These are phyloP conservation scores for Stomatorhinus ivindoensis DNA, from an alignment of 2,113 vertebrate genomes.

Conservation along the genomic window DNA sequence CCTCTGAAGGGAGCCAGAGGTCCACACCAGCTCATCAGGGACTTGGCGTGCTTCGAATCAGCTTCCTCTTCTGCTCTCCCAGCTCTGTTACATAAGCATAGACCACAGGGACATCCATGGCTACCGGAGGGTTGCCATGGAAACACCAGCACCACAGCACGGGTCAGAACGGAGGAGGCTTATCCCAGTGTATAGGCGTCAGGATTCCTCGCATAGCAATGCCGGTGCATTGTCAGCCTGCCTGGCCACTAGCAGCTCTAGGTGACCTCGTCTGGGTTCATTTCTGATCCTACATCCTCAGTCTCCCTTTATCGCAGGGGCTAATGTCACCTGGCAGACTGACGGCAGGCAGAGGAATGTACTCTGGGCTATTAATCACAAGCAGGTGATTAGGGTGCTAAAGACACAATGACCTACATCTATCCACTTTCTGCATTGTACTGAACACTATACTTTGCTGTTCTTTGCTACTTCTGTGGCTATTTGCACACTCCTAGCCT, in stretches of 20 bases:
- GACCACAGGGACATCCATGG: conserved; percentile 7
- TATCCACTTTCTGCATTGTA: not conserved
- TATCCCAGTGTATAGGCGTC: not conserved
- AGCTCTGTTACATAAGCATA: conserved; percentile 6
- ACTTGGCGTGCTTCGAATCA: not conserved
- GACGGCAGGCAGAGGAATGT: not conserved
- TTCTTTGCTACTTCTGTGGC: not conserved
- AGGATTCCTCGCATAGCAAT: not conserved
- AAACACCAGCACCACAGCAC: conserved; percentile 4
- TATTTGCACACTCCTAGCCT: not conserved
- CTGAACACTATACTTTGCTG: not conserved
- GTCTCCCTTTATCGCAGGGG: not conserved
- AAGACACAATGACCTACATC: not conserved
- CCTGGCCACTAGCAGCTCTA: not conserved
- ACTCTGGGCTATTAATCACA: not conserved
- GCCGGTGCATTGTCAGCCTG: not conserved
- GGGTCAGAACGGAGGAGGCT: not conserved
- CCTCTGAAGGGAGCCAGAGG: not conserved
- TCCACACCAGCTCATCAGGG: not conserved
- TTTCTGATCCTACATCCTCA: not conserved
- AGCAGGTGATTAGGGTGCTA: not conserved
- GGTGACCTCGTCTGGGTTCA: not conserved
- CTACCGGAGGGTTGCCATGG: conserved; percentile 14
- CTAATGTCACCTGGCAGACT: not conserved
- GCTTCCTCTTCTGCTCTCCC: not conserved